These are phyloP conservation scores for Coregonus sp. DNA, from an alignment of 2,797 vertebrate species.

Conservation along the genomic window DNA sequence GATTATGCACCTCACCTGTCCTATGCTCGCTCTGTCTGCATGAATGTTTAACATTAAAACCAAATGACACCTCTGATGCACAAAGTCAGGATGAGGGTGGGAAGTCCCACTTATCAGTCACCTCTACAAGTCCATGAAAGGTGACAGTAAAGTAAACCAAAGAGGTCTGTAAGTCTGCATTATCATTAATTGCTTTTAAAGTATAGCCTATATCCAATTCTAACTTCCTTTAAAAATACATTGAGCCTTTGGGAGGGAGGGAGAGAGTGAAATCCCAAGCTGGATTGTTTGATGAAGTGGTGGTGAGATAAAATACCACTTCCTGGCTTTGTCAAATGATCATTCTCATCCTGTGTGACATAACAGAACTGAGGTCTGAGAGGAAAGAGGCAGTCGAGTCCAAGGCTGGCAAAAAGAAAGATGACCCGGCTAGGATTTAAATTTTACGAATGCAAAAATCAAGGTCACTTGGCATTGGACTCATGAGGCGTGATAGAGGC, in stretches of 20 bases:
- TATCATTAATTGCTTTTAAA: neutral
- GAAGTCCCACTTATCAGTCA: neutral
- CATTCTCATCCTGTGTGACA: neutral
- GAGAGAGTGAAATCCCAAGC: neutral
- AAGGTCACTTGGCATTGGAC: slow-evolving; percentile 67
- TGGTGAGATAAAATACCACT: neutral
- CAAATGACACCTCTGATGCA: neutral
- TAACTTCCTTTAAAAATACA: neutral
- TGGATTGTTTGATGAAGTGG: neutral
- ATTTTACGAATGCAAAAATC: slow-evolving; percentile 64
- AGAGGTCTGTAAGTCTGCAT: neutral
- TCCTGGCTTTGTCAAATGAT: neutral
- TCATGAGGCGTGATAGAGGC: slow-evolving; percentile 49
- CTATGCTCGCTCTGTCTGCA: slow-evolving; percentile 34
- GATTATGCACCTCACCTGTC: slow-evolving; percentile 51
- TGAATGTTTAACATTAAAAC: slow-evolving; percentile 50
- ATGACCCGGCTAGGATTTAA: slow-evolving; percentile 25
- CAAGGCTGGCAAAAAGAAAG: slow-evolving; percentile 22
- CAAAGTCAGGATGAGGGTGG: slow-evolving; percentile 7
- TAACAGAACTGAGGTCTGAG: neutral
- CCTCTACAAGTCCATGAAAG: neutral
- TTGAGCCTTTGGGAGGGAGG: neutral
- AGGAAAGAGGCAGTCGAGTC: slow-evolving; percentile 26
- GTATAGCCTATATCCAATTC: neutral
- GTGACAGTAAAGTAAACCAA: neutral